Evolutionary conservation across 1,140 invertebrate species (phyloP).

Genomic region (Leptinotarsa undecemlineata): DNA sequence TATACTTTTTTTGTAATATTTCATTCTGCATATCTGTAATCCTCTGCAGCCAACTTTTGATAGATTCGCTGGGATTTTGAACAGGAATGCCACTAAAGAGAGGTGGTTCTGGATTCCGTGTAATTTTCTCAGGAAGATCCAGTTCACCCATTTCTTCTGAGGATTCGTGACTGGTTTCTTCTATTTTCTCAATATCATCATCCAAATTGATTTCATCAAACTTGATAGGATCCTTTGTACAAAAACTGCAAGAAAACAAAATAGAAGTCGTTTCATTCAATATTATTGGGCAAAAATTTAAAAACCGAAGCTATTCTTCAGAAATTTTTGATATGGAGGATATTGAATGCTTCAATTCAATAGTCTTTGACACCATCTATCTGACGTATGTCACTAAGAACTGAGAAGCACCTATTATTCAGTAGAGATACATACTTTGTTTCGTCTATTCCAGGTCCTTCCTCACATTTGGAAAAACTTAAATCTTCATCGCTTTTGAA

Average conservation of each 20-base stretch:
- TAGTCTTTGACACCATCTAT: too few relatives aligned
- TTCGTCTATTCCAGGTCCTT: constrained; percentile 24
- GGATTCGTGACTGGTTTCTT: constrained; percentile 45
- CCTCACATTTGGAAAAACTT: constrained; percentile 26
- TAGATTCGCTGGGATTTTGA: constrained; percentile 61
- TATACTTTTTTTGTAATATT: constrained; percentile 30
- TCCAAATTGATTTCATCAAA: constrained; percentile 46
- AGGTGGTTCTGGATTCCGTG: constrained; percentile 23
- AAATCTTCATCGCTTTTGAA: constrained; percentile 36
- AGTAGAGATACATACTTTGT: constrained; percentile 28
- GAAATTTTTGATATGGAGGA: background rate
- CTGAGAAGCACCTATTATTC: background rate
- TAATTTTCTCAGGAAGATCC: constrained; percentile 7
- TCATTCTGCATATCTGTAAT: constrained; percentile 63
- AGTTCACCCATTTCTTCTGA: constrained; percentile 38
- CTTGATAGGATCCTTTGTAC: constrained; percentile 23
- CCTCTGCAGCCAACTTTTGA: constrained; percentile 73
- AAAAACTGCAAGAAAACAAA: constrained; percentile 12
- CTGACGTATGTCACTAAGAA: too few relatives aligned
- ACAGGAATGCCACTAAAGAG: constrained; percentile 37
- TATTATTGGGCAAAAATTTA: too few relatives aligned
- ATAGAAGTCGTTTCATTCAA: background rate
- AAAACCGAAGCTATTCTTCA: background rate
- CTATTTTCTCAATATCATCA: constrained; percentile 50
- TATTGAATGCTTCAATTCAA: too few relatives aligned